Base-by-base conservation (phyloP, 2,888 invertebrate species). In the Chrysomela aeneicollis region DNA sequence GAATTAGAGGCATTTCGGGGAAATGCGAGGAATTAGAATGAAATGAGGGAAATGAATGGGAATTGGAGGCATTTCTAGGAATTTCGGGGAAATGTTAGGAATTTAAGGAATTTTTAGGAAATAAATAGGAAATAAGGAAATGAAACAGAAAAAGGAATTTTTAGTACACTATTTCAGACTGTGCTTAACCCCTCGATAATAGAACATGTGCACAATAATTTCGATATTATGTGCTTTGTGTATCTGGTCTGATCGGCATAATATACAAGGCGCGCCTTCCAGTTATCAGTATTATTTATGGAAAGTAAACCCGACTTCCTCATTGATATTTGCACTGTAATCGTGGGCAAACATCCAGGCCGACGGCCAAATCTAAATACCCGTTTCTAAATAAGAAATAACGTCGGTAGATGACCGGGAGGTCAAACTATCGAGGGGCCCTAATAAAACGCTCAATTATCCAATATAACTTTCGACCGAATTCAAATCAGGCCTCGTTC, bases 261-360 rank as follows among this genome's bases (percentile, higher is more conserved):
- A n/a, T n/a, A 52, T 30, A 30, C 17, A 52, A 42, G 15, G 12
- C 42, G 42, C 42, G 42, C 42, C 42, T 42, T 42, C 15, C 4
- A 3, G 42, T 42, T 42, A 42, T 42, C 42, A 15, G 42, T 42
- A 42, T 54, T 59, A 65, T 65, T 66, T 63, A 59, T 62, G 62
- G 26, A 55, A 66, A 30, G 61, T 17, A 46, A 55, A 59, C 52
- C 47, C 30, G 46, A 63, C 59, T 66, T 66, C 66, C 66, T 62
- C 46, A 63, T 66, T 64, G 52, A 52, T 50, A 61, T 66, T 62
- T 62, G 35, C 59, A 55, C 54, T 55, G 42, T 42, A 42, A 42
- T 42, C 15, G 42, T 42, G 42, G 42, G 42, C 42, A 42, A 42
- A 42, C 42, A 55, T 61, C 55, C 61, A 42, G 47, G 18, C 53